phyloP scores from a whole-genome alignment of 1,140 invertebrate species.

The Hycleus cichorii region DNA sequence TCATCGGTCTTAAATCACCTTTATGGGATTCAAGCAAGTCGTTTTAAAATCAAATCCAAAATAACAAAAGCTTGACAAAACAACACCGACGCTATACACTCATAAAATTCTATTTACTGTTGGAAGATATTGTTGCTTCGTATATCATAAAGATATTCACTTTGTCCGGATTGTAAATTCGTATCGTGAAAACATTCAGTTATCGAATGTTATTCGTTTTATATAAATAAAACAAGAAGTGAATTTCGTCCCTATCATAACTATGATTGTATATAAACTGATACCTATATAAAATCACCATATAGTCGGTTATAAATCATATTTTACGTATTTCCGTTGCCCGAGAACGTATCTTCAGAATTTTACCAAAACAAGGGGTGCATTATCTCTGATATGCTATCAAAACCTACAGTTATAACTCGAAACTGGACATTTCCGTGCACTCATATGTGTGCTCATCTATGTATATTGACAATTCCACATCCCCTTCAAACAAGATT shows the following conservation, averaged over 20 bases:
- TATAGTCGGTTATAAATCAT: slow-evolving; percentile 21
- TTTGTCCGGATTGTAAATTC: slow-evolving; percentile 14
- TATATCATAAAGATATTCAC: slow-evolving; percentile 16
- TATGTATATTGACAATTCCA: neutral
- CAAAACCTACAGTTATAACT: neutral
- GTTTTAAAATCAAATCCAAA: slow-evolving; percentile 22
- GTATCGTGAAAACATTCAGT: slow-evolving; percentile 13
- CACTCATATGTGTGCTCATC: neutral
- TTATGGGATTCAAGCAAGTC: slow-evolving; percentile 20
- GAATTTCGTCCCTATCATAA: slow-evolving; percentile 12
- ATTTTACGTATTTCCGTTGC: slow-evolving; percentile 23
- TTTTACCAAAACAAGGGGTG: slow-evolving; percentile 15
- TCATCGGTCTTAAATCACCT: slow-evolving; percentile 24
- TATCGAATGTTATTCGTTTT: slow-evolving; percentile 15
- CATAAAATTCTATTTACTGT: slow-evolving; percentile 26
- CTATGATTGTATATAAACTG: slow-evolving; percentile 23
- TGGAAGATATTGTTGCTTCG: slow-evolving; percentile 9
- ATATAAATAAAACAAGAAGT: slow-evolving; percentile 14
- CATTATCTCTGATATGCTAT: slow-evolving; percentile 10
- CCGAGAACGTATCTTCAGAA: slow-evolving; percentile 7
- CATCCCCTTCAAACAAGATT: neutral
- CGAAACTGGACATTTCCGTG: neutral
- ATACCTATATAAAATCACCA: slow-evolving; percentile 24
- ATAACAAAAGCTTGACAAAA: slow-evolving; percentile 25
- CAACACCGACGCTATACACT: slow-evolving; percentile 11